phyloP scores from a whole-genome alignment of 2,888 invertebrate genomes.

The Conus canariensis region DNA sequence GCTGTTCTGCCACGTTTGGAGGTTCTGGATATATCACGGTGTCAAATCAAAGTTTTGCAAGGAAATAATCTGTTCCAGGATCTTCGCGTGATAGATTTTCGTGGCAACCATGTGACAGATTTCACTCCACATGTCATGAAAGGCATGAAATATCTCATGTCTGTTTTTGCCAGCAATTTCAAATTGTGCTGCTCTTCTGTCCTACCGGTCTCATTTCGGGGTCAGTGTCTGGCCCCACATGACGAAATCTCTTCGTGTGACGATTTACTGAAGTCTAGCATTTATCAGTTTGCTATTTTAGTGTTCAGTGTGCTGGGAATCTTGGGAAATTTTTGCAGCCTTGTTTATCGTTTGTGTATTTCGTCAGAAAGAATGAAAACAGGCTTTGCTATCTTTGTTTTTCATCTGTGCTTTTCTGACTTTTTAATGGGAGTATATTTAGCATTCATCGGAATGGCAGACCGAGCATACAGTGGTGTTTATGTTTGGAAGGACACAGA shows the following conservation, averaged over 20 bases:
- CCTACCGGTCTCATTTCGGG: conserved; percentile 24
- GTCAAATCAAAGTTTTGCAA: too few species aligned
- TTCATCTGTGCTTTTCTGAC: too few species aligned
- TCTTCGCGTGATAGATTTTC: too few species aligned
- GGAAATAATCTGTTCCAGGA: too few species aligned
- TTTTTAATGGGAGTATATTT: too few species aligned
- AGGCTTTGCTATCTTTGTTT: conserved; percentile 39
- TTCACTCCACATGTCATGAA: not conserved
- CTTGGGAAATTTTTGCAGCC: not conserved
- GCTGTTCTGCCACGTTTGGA: too few species aligned
- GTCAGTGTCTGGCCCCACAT: not conserved
- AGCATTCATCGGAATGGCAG: too few species aligned
- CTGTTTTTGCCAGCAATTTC: conserved; percentile 40
- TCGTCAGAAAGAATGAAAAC: not conserved
- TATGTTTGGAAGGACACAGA: too few species aligned
- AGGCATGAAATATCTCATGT: not conserved
- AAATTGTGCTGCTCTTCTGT: conserved; percentile 42
- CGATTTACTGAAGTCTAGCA: not conserved
- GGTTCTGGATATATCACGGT: too few species aligned
- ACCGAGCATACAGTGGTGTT: too few species aligned
- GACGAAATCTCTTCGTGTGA: not conserved
- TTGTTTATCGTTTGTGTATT: not conserved
- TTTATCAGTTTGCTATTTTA: not conserved
- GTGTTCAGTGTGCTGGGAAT: not conserved
- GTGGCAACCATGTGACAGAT: too few species aligned